Conservation (phyloP, 2,113 vertebrate species). For the Ceyx melanurus region DNA sequence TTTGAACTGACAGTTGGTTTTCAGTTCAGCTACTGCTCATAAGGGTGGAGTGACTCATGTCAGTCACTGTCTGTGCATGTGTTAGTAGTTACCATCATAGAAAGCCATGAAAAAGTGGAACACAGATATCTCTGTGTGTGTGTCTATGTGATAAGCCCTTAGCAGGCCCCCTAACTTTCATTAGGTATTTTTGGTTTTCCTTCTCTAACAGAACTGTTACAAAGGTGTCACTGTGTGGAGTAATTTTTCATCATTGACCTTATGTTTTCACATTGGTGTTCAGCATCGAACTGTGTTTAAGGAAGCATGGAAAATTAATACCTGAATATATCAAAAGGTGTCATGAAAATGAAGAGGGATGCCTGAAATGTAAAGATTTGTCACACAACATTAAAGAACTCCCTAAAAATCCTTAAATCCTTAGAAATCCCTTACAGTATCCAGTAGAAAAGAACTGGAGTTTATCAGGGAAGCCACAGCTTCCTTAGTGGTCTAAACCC, state of each 20-base stretch:
- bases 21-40: not conserved
- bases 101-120: not conserved
- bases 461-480: not conserved
- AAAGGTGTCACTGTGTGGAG: not conserved
- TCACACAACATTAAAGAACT: not conserved
- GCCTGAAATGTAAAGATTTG: not conserved
- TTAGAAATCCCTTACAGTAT: not conserved
- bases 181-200: rapidly evolving
- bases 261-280: not conserved
- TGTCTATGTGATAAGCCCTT: not conserved
- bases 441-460: not conserved
- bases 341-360: not conserved
- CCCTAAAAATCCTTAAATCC: not conserved
- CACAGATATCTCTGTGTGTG: rapidly evolving
- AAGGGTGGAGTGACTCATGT: not conserved
- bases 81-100: no score
- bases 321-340: not conserved
- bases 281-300: not conserved
- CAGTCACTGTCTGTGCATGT: no score
- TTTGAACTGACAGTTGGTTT: not conserved
- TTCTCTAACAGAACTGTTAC: not conserved
- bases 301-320: not conserved
- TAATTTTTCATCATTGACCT: not conserved
- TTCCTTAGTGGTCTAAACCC: not conserved
- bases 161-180: not conserved